Conservation (phyloP, 2,888 invertebrate species). For the Drosophila dives region DNA sequence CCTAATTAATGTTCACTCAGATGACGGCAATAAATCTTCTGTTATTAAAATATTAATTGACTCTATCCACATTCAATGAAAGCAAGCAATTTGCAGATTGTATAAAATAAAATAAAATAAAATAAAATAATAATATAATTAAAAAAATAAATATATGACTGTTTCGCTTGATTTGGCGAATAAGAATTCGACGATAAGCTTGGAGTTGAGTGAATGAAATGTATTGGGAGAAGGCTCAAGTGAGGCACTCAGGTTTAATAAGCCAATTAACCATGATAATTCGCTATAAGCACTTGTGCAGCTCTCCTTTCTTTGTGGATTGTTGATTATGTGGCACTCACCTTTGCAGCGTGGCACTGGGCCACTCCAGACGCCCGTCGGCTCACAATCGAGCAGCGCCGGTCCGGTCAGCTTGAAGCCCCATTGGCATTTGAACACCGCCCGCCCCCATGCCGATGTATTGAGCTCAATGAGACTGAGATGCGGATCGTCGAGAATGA, state of each 20-base stretch:
- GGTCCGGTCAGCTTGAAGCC: conserved; percentile 92
- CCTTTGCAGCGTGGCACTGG: conserved; percentile 91
- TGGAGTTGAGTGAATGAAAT: background rate
- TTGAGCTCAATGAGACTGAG: conserved; percentile 92
- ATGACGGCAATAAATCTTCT: background rate
- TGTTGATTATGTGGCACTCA: conserved; percentile 84
- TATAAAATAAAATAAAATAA: background rate
- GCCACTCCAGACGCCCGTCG: conserved; percentile 92
- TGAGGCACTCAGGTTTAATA: background rate
- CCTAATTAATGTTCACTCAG: background rate
- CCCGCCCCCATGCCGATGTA: conserved; percentile 92
- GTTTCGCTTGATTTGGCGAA: background rate
- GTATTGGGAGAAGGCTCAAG: background rate
- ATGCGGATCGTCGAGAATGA: conserved; percentile 89
- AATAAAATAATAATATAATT: background rate
- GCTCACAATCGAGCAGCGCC: conserved; percentile 92
- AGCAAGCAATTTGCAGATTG: background rate
- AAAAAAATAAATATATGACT: background rate
- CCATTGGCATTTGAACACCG: conserved; percentile 93
- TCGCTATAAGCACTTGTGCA: background rate
- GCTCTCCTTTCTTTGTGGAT: background rate
- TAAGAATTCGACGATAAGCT: background rate
- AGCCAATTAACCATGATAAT: background rate
- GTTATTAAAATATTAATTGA: background rate
- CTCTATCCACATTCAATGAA: background rate